Base-by-base conservation (phyloP, 2,888 invertebrate species). In the Drosophila meridiana region DNA sequence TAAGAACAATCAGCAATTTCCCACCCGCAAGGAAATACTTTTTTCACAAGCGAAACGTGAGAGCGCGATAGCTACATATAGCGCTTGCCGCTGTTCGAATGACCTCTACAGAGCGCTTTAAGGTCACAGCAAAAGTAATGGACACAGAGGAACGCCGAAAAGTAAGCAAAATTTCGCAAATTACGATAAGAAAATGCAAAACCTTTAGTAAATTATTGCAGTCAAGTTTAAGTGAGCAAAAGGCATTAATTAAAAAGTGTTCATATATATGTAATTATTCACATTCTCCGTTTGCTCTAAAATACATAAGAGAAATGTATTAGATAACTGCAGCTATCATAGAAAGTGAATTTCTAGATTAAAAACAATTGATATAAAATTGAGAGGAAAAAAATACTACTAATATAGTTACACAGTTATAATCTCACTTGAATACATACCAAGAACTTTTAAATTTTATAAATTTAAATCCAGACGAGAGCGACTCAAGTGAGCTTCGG, bases 71-170 rank as follows among this genome's bases (percentile, higher is more conserved):
- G 69, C 57, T 57, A 20, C 20, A 20, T 20, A 53, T 48, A 74
- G 47, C 58, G 30, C 56, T 64, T 63, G 34, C 55, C 55, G 60
- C 60, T 66, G 59, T 73, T 53, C 53, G 74, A 64, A 88, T 89
- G 92, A 91, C 91, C 91, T 91, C 92, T 91, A 90, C 76, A 73
- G 56, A 61, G 66, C 68, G 60, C 64, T 55, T 86, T 83, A 87
- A 91, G 91, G 91, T 91, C 91, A 90, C 59, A 80, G 69, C 58
- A 14, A 78, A 72, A 58, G 53, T 72, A 74, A 79, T 75, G 52
- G 56, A 45, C 61, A 26, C 58, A 65, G 58, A 52, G 32, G 20
- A 45, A 38, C 43, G 65, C 56, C 72, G 55, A 77, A 63, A 72
- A 68, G 11, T 42, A 32, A 14, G 64, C 26, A 48, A 69, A 69